Evolutionary conservation across 2,113 vertebrate genomes (phyloP).

Genomic region (Xiphophorus couchianus): DNA sequence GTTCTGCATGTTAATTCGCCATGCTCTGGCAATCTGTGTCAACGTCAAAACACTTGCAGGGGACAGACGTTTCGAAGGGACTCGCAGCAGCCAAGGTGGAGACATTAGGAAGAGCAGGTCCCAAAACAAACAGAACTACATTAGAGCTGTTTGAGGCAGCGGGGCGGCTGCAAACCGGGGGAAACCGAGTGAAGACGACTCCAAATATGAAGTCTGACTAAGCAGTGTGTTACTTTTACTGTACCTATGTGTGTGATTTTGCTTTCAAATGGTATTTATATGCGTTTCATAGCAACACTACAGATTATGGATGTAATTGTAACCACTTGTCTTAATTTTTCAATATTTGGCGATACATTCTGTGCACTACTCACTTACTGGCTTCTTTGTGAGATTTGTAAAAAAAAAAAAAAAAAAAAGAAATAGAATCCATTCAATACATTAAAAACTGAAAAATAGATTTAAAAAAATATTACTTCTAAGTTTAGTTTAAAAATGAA

Average conservation of each 20-base stretch:
- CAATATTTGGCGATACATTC: background rate
- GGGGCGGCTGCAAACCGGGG: conserved; percentile 28
- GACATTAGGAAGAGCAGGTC: conserved; percentile 48
- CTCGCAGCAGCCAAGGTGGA: conserved; percentile 34
- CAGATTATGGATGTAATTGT: background rate
- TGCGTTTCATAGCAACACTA: background rate
- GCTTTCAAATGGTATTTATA: background rate
- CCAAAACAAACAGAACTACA: conserved; percentile 40
- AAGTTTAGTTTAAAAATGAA: background rate
- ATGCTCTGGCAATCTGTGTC: conserved; percentile 77
- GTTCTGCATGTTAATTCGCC: conserved; percentile 80
- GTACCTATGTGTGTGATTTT: background rate
- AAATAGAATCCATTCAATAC: background rate
- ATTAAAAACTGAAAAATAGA: background rate
- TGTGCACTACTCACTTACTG: background rate
- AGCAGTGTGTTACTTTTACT: conserved; percentile 4
- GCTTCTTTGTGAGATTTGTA: background rate
- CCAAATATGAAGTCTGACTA: conserved; percentile 5
- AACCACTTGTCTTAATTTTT: background rate
- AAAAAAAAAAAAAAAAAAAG: too few relatives aligned
- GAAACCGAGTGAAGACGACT: conserved; percentile 16
- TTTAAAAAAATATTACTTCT: background rate
- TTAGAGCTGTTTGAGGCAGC: conserved; percentile 37
- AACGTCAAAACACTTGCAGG: conserved; percentile 70
- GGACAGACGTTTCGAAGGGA: conserved; percentile 69